These are phyloP conservation scores for Unio pictorum DNA, from an alignment of 2,888 invertebrate species.

Conservation along the genomic window DNA sequence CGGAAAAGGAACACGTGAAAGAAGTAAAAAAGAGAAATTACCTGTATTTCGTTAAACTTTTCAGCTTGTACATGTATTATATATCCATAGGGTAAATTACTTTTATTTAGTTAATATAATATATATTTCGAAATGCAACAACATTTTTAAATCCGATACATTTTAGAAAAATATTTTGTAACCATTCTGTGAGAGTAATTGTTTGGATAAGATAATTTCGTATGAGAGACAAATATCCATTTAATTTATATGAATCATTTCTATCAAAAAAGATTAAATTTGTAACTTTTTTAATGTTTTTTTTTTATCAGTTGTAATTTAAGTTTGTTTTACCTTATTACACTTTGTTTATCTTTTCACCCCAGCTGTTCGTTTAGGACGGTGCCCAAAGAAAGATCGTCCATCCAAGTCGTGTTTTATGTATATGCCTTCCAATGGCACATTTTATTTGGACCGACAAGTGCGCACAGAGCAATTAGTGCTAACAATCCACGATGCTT, in stretches of 20 bases:
- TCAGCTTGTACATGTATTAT: too few species aligned
- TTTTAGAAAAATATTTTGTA: too few species aligned
- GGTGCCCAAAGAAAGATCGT: conserved; percentile 65
- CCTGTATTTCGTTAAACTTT: too few species aligned
- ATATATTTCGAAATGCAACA: too few species aligned
- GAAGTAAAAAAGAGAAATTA: too few species aligned
- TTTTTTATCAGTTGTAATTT: neutral
- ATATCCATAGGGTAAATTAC: too few species aligned
- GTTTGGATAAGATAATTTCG: too few species aligned
- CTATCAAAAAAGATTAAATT: neutral
- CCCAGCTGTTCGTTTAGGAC: conserved; percentile 61
- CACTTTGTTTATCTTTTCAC: neutral
- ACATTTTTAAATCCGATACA: too few species aligned
- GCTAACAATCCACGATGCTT: conserved; percentile 62
- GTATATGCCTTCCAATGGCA: conserved; percentile 58
- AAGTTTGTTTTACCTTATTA: neutral
- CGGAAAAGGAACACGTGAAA: too few species aligned
- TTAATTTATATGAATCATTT: neutral
- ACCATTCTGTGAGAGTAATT: too few species aligned
- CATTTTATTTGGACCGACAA: conserved; percentile 59
- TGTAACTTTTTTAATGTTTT: neutral
- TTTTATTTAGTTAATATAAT: too few species aligned
- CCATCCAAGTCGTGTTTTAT: conserved; percentile 60
- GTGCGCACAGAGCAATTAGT: conserved; percentile 64
- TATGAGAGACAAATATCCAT: too few species aligned